Evolutionary conservation across 1,140 invertebrate genomes (phyloP), one percentile per base, ranked within the genome.

Genomic region (Dinoponera quadriceps): DNA sequence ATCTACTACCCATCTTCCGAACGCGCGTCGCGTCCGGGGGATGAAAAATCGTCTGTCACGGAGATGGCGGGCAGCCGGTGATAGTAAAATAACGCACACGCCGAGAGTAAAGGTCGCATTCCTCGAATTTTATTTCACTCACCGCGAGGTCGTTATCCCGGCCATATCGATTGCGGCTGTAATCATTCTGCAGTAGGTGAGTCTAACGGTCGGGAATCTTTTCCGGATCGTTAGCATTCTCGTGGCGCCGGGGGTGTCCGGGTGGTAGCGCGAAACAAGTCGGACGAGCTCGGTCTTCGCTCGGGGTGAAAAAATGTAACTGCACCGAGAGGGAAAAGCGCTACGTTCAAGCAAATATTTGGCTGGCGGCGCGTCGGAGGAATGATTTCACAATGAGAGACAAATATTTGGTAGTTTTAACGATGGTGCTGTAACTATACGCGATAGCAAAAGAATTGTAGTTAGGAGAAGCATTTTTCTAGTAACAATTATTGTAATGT

Each of bases 161-260:
- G 20, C 27, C 2, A 22, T 22, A 29, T 65, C 22, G 51, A 65
- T 73, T 3, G 11, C 7, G 18, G 27, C 55, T 11, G 51, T 33
- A 55, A 54, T 20, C 3, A 27, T 18, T 60, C 38, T 55, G 9
- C 29, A 54, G 18, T 60, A 29, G 11, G 11, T 66, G 16, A 77
- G n/a, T 1, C n/a, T 48, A 16, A 65, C 20, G n/a, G 33, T 33
- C 22, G 13, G 9, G 3, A 77, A 63, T 77, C 27, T 51, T 75
- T 77, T 51, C 62, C 60, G 65, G 33, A 57, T 29, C 18, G n/a
- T 55, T 44, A 22, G 33, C 51, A 44, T 69, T 69, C 75, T 44
- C 29, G 9, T 25, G 14, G 22, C 14, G n/a, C n/a, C n/a, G 27
- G 18, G 33, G 55, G 22, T 29, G 48, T 27, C 38, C 55, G 55